Percentiles rank a stretch among this genome's conserved stretches.
Conservation (phyloP, 1,140 invertebrate species). For the Harpegnathos saltator region DNA sequence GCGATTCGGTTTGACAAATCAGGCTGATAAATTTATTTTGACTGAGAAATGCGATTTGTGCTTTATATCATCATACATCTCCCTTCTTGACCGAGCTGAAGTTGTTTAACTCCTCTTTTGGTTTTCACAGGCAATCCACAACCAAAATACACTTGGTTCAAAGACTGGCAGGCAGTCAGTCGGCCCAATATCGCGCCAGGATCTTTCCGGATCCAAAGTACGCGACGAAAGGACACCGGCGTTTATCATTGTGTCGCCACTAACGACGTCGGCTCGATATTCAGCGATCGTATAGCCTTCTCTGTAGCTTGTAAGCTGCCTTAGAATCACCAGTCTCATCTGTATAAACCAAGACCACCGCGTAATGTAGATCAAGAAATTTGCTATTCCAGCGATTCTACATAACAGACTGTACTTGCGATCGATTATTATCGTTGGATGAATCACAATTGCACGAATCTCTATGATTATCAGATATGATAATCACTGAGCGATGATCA, state of each 20-base stretch:
- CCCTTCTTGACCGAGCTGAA: too few species aligned
- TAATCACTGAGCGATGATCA: too few species aligned
- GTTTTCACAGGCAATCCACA: conserved; percentile 91
- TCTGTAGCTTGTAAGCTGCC: conserved; percentile 94
- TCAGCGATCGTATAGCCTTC: conserved; percentile 94
- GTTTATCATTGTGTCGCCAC: conserved; percentile 96
- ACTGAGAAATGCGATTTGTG: too few species aligned
- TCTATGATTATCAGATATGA: too few species aligned
- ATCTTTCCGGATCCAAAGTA: conserved; percentile 92
- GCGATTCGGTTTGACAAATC: too few species aligned
- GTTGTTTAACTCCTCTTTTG: background rate
- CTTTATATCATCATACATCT: too few species aligned
- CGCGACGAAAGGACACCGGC: conserved; percentile 92
- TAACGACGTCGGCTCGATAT: conserved; percentile 95
- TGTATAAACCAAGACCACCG: background rate
- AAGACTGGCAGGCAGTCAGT: conserved; percentile 92
- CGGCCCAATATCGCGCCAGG: conserved; percentile 89
- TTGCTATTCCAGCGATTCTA: background rate
- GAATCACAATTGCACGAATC: too few species aligned
- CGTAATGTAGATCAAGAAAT: background rate
- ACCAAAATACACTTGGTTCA: conserved; percentile 95
- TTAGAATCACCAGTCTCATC: background rate
- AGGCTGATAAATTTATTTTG: too few species aligned
- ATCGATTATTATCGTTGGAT: too few species aligned
- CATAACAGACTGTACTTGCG: too few species aligned